Evolutionary conservation across 2,888 invertebrate genomes (phyloP).

Genomic region (Chrysomela aeneicollis): DNA sequence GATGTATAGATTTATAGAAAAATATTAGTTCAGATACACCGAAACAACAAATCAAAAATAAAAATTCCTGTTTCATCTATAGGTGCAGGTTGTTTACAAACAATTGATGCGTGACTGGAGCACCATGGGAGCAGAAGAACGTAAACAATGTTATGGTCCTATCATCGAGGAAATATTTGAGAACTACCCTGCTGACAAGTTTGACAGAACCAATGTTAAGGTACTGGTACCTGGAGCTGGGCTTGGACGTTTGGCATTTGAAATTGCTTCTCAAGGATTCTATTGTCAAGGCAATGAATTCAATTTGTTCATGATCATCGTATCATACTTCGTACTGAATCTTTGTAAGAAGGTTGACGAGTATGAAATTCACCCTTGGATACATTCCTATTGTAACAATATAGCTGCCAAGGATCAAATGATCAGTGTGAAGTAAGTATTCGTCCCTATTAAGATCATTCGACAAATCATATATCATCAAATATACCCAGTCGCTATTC

Average conservation of each 20-base stretch:
- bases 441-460: no score
- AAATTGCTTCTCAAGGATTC: slow-evolving; percentile 89
- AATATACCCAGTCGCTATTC: no score
- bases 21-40: no score
- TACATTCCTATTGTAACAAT: slow-evolving; percentile 94
- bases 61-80: background rate
- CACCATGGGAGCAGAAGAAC: slow-evolving; percentile 79
- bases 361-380: slow-evolving; percentile 90
- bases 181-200: slow-evolving; percentile 74
- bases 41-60: no score
- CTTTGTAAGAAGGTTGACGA: slow-evolving; percentile 76
- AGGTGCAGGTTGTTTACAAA: slow-evolving; percentile 89
- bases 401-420: slow-evolving; percentile 83
- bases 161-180: slow-evolving; percentile 85
- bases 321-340: slow-evolving; percentile 95
- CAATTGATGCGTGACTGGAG: slow-evolving; percentile 98
- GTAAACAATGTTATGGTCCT: slow-evolving; percentile 87
- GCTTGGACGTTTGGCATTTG: slow-evolving; percentile 91
- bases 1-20: no score
- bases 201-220: slow-evolving; percentile 68
- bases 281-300: slow-evolving; percentile 97
- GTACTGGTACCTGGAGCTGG: slow-evolving; percentile 97
- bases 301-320: slow-evolving; percentile 96
- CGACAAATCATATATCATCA: no score
- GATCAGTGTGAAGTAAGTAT: slow-evolving; percentile 65